Evolutionary conservation across 2,888 invertebrate genomes (phyloP), one percentile per base, ranked within the genome.

Genomic region (Apodemia mormo): DNA sequence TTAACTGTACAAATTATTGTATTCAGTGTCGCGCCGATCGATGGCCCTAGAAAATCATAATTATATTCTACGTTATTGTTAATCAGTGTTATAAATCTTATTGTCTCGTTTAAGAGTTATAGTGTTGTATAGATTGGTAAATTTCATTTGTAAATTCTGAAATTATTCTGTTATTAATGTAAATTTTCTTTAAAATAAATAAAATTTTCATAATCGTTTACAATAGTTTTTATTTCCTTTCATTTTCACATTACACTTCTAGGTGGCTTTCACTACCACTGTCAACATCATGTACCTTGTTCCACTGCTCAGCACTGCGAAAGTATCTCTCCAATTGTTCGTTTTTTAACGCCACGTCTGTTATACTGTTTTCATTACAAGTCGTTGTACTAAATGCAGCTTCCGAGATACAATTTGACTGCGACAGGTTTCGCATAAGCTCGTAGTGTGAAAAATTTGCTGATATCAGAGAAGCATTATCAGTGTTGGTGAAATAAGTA

Each of bases 141-240:
- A 85, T 86, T 91, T 92, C 78, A 89, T 92, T 92, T 93, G 87
- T 89, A 89, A 90, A 87, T 88, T 90, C 89, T 87, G 85, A 91
- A 79, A 89, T 89, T 89, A 88, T 93, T 92, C 85, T 92, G 91
- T 92, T 92, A 88, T 87, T 84, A 90, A 86, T 89, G 91, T 92
- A 91, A 91, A 87, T 82, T 93, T 93, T 90, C 91, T 90, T 92
- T 92, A 82, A 87, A 79, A 88, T 90, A 89, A 92, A 91, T 92
- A 91, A 91, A 90, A 90, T 90, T 92, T 92, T 92, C 92, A 92
- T 92, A 90, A 92, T 92, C 93, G 92, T 93, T 93, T 87, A 88
- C 75, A 73, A 81, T 75, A 75, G 84, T 91, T 92, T 93, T 86
- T 88, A 88, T 89, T 79, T 56, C 37, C 43, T 68, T 65, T 56